phyloP scores from a whole-genome alignment of 2,888 invertebrate species.

The Chrysolina americana region DNA sequence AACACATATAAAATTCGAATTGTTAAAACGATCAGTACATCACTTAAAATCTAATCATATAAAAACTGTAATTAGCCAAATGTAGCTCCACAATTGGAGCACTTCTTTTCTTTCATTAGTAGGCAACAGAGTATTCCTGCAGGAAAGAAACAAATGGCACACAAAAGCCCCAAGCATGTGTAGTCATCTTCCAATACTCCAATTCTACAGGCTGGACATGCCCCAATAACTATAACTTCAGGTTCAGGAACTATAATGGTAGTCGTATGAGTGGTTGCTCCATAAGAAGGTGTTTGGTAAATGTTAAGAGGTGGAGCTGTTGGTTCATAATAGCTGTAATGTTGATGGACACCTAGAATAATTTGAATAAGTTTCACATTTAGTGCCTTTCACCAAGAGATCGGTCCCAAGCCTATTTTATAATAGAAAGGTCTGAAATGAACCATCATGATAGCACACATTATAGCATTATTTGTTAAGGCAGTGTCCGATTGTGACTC shows the following conservation, averaged over 20 bases:
- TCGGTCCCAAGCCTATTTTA: no score
- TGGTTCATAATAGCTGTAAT: constrained; percentile 39
- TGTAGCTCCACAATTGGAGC: constrained; percentile 89
- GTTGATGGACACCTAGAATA: constrained; percentile 46
- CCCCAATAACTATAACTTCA: constrained; percentile 87
- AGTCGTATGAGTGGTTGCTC: constrained; percentile 67
- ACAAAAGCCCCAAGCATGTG: constrained; percentile 86
- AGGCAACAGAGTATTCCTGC: constrained; percentile 90
- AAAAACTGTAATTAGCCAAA: constrained; percentile 68
- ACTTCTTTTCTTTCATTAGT: constrained; percentile 85
- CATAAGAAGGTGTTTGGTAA: constrained; percentile 42
- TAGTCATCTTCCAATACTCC: constrained; percentile 91
- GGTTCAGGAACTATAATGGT: constrained; percentile 78
- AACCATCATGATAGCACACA: no score
- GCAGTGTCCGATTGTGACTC: no score
- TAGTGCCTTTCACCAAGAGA: no score
- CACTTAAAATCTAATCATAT: neutral
- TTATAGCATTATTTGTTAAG: no score
- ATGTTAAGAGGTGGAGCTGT: constrained; percentile 42
- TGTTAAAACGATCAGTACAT: neutral
- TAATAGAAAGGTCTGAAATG: no score
- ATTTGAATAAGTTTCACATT: neutral
- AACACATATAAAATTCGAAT: constrained; percentile 9
- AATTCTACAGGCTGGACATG: constrained; percentile 91
- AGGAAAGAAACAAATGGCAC: constrained; percentile 90